These are phyloP conservation scores for Electrona antarctica DNA, from an alignment of 2,113 vertebrate species.

Conservation along the genomic window DNA sequence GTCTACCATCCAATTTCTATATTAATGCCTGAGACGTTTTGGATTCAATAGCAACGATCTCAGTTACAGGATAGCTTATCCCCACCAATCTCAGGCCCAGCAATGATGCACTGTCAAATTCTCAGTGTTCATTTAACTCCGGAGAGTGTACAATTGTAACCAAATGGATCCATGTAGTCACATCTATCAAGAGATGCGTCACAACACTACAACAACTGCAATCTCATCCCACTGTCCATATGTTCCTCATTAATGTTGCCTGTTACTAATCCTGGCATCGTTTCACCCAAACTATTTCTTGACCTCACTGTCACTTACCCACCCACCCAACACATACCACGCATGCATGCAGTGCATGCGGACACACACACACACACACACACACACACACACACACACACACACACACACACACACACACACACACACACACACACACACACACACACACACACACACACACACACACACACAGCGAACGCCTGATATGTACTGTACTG, in stretches of 20 bases:
- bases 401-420: conserved; percentile 4
- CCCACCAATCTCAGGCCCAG: conserved; percentile 41
- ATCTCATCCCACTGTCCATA: conserved; percentile 1
- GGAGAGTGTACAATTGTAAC: no score
- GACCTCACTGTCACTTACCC: not conserved
- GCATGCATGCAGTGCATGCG: not conserved
- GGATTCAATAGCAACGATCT: conserved; percentile 35
- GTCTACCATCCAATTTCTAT: conserved; percentile 11
- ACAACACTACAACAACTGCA: not conserved
- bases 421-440: not conserved
- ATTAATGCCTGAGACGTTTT: conserved; percentile 1
- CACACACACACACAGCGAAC: conserved; percentile 3
- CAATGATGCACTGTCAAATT: not conserved
- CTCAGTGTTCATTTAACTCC: no score
- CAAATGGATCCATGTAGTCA: no score
- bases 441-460: not conserved
- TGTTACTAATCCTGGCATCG: conserved; percentile 40
- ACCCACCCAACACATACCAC: no score
- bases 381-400: conserved; percentile 1
- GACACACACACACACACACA: not conserved
- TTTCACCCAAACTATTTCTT: conserved; percentile 28
- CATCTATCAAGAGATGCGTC: no score
- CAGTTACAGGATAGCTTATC: conserved; percentile 36
- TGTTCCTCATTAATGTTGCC: conserved; percentile 24
- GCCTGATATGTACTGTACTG: conserved; percentile 10